Evolutionary conservation across 1,140 invertebrate species (phyloP).

Genomic region (Drosophila repleta): DNA sequence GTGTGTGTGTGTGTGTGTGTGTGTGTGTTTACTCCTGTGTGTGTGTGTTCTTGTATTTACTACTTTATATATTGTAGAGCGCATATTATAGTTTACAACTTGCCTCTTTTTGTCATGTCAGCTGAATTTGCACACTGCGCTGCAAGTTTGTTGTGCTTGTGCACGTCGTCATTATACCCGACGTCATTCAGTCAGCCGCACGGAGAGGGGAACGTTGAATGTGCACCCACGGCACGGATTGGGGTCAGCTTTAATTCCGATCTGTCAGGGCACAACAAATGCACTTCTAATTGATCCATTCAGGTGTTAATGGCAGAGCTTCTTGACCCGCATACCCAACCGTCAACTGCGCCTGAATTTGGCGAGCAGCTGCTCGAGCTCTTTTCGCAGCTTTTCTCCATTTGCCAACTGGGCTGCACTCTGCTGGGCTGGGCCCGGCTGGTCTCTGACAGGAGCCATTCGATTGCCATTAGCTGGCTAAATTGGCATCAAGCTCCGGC

Average conservation of each 20-base stretch:
- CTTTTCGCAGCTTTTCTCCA: not conserved
- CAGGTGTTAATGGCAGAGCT: constrained; percentile 21
- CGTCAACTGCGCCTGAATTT: constrained; percentile 6
- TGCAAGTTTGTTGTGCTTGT: constrained; percentile 17
- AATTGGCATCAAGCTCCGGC: constrained; percentile 12
- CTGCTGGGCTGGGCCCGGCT: not conserved
- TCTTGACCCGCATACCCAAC: constrained; percentile 25
- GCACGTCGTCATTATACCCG: not conserved
- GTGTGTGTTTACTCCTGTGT: not conserved
- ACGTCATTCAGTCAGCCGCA: not conserved
- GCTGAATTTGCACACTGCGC: constrained; percentile 25
- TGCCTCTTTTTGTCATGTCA: constrained; percentile 38
- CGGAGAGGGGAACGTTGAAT: not conserved
- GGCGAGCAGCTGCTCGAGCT: not conserved
- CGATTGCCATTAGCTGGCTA: constrained; percentile 20
- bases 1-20: constrained; percentile 8
- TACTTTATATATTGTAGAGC: constrained; percentile 48
- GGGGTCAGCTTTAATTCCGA: not conserved
- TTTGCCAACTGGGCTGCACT: constrained; percentile 3
- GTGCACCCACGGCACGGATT: not conserved
- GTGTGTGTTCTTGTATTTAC: constrained; percentile 41
- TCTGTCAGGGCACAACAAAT: not conserved
- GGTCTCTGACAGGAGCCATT: not conserved
- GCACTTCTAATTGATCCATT: constrained; percentile 33
- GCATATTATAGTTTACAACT: constrained; percentile 52